Conservation (phyloP, 2,888 invertebrate genomes). For the Bembecia ichneumoniformis region DNA sequence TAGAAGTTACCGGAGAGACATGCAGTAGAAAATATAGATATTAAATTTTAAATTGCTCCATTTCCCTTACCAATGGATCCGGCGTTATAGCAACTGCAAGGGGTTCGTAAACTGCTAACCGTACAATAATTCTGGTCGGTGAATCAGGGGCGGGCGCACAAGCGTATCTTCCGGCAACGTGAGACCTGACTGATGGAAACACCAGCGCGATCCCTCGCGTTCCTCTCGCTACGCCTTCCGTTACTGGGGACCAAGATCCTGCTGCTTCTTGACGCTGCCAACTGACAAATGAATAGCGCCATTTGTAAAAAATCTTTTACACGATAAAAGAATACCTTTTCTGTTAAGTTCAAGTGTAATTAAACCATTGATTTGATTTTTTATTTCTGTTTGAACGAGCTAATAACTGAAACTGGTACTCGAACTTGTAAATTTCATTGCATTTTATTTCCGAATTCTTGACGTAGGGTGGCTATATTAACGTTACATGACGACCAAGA, state of each 20-base stretch:
- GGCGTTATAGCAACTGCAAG: conserved; percentile 77
- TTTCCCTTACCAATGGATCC: conserved; percentile 71
- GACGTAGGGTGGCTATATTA: too few species aligned
- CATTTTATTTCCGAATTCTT: too few species aligned
- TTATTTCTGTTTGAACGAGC: too few species aligned
- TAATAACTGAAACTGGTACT: too few species aligned
- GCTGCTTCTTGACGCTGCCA: conserved; percentile 61
- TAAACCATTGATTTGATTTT: too few species aligned
- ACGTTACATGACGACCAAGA: too few species aligned
- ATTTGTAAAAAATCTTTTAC: neutral
- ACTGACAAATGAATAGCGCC: conserved; percentile 27
- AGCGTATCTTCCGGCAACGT: conserved; percentile 79
- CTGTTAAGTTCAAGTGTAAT: too few species aligned
- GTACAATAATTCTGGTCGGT: conserved; percentile 75
- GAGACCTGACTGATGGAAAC: conserved; percentile 72
- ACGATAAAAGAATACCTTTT: too few species aligned
- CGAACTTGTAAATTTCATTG: too few species aligned
- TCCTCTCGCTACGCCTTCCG: conserved; percentile 47
- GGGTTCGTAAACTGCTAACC: conserved; percentile 77
- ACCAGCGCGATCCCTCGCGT: conserved; percentile 49
- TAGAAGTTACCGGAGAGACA: too few species aligned
- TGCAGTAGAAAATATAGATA: too few species aligned
- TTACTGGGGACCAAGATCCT: conserved; percentile 44
- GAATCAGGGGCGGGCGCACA: conserved; percentile 79
- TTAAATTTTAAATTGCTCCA: too few species aligned